These are phyloP conservation scores for Muntiacus reevesi DNA, from an alignment of 2,113 vertebrate genomes.

Conservation along the genomic window DNA sequence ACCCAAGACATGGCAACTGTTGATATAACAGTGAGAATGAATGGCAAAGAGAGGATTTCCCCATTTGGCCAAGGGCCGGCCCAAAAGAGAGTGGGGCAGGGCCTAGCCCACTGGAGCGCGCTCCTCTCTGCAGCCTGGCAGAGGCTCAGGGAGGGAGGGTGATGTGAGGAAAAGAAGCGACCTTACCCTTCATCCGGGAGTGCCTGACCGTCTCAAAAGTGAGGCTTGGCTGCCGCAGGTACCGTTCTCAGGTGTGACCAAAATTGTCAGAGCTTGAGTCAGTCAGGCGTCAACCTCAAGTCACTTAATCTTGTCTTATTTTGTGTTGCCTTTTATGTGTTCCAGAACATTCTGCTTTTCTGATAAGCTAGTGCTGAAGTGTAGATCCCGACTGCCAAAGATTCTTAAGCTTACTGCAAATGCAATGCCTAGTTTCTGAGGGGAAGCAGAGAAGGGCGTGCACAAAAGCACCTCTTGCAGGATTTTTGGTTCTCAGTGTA, in stretches of 20 bases:
- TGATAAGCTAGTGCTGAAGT: neutral
- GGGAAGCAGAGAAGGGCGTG: neutral
- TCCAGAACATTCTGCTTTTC: neutral
- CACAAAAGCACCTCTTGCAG: neutral
- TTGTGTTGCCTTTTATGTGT: neutral
- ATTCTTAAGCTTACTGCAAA: neutral
- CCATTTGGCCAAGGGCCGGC: neutral
- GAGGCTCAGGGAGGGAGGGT: neutral
- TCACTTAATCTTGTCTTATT: neutral
- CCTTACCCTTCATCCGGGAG: neutral
- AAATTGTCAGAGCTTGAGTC: neutral
- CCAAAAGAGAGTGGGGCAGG: too few relatives aligned
- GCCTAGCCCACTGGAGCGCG: neutral
- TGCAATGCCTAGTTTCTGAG: neutral
- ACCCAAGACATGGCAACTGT: neutral
- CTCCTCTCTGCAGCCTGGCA: neutral
- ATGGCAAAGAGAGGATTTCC: neutral
- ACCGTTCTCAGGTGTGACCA: neutral
- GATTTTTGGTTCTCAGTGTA: neutral
- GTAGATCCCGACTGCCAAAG: neutral
- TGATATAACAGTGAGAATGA: neutral
- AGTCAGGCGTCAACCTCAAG: neutral
- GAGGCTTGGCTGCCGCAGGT: neutral
- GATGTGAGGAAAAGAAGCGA: neutral
- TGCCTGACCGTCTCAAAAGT: neutral